phyloP scores from a whole-genome alignment of 2,797 vertebrate species.

The Cynopterus sphinx region DNA sequence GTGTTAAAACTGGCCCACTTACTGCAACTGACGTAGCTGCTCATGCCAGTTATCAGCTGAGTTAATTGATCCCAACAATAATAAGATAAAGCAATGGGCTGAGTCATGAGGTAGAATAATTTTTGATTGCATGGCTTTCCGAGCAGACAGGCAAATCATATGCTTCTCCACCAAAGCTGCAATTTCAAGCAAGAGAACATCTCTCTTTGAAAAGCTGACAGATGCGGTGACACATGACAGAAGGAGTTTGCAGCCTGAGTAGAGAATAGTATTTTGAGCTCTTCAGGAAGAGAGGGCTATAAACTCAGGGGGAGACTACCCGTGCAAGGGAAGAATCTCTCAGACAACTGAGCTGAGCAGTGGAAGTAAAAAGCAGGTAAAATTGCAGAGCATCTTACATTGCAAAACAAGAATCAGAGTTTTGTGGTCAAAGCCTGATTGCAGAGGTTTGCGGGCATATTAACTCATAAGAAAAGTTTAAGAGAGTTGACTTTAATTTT shows the following conservation, averaged over 20 bases:
- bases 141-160: neutral
- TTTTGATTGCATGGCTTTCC: neutral
- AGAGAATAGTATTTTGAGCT: neutral
- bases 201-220: neutral
- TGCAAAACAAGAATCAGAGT: neutral
- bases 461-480: constrained; percentile 46
- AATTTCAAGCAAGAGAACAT: neutral
- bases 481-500: constrained; percentile 44
- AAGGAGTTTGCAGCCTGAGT: neutral
- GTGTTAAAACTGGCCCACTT: neutral
- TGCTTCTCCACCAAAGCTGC: neutral
- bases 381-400: neutral
- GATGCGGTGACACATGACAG: neutral
- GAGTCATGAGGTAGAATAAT: neutral
- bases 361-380: neutral
- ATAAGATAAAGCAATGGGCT: neutral
- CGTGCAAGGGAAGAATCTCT: neutral
- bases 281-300: neutral
- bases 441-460: neutral
- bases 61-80: neutral
- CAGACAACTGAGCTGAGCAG: neutral
- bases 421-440: neutral
- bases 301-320: neutral
- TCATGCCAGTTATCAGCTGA: neutral
- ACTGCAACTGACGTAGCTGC: neutral